Evolutionary conservation across 2,797 vertebrate genomes (phyloP).

Genomic region (Euthynnus affinis): DNA sequence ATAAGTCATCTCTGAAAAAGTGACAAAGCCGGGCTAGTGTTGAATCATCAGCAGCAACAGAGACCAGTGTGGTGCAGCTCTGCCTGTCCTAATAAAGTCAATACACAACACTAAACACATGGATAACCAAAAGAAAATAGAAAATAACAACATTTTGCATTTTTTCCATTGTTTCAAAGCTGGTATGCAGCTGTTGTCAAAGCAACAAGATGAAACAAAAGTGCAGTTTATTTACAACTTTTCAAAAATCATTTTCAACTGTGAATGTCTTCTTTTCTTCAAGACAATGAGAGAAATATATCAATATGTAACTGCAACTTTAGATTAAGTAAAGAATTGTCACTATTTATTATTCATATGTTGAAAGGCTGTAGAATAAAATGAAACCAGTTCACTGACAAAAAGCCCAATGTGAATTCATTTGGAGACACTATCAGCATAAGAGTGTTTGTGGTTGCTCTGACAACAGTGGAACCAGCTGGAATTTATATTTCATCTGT

Average conservation of each 20-base stretch:
- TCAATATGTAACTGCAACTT: neutral
- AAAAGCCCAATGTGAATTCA: neutral
- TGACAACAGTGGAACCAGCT: neutral
- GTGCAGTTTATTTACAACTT: no score
- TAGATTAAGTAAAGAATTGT: neutral
- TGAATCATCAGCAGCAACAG: no score
- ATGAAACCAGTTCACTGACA: neutral
- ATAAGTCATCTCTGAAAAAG: no score
- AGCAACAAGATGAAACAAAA: no score
- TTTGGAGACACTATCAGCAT: neutral
- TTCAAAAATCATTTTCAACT: neutral
- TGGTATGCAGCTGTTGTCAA: neutral
- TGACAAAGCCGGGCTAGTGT: no score
- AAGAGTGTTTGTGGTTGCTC: neutral
- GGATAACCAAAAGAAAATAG: conserved; percentile 1
- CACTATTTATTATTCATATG: neutral
- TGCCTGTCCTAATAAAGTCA: neutral
- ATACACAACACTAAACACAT: neutral
- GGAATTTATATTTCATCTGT: no score
- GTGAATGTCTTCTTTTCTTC: neutral
- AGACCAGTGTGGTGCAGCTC: no score
- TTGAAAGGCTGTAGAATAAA: neutral
- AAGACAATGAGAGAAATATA: neutral
- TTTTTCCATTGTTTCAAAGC: no score
- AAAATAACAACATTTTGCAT: no score